A percentile compares a stretch with the other conserved stretches of the same genome.
Evolutionary conservation across 2,113 vertebrate species (phyloP).

Genomic region (Climacteris rufus): DNA sequence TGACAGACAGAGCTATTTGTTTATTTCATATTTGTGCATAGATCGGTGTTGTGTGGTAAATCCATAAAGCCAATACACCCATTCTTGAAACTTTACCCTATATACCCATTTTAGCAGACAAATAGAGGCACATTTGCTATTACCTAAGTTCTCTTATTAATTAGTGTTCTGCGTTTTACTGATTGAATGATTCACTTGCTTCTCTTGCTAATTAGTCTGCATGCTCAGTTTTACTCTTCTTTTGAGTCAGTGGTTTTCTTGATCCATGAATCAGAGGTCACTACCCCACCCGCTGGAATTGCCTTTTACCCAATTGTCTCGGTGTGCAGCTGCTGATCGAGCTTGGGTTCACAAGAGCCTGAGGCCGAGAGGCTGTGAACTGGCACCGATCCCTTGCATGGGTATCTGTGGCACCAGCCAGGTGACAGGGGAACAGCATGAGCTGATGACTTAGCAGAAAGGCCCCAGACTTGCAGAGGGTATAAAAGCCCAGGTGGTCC

Average conservation of each 20-base stretch:
- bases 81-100: not conserved
- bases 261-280: fast-evolving
- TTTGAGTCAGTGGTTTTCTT: not conserved
- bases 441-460: not conserved
- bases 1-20: not conserved
- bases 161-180: fast-evolving
- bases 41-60: not conserved
- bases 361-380: not conserved
- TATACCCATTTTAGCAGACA: not conserved
- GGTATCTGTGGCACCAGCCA: not conserved
- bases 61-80: not conserved
- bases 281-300: not conserved
- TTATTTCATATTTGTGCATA: not conserved
- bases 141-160: not conserved
- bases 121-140: not conserved
- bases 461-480: not conserved
- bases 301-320: not conserved
- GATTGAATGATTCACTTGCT: not conserved
- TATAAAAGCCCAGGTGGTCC: not conserved
- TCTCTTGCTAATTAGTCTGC: not conserved
- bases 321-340: not conserved
- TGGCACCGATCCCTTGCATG: fast-evolving
- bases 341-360: fast-evolving
- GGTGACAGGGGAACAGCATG: not conserved
- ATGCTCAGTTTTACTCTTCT: not conserved